phyloP scores from a whole-genome alignment of 2,797 vertebrate genomes.

The Danio choprae region DNA sequence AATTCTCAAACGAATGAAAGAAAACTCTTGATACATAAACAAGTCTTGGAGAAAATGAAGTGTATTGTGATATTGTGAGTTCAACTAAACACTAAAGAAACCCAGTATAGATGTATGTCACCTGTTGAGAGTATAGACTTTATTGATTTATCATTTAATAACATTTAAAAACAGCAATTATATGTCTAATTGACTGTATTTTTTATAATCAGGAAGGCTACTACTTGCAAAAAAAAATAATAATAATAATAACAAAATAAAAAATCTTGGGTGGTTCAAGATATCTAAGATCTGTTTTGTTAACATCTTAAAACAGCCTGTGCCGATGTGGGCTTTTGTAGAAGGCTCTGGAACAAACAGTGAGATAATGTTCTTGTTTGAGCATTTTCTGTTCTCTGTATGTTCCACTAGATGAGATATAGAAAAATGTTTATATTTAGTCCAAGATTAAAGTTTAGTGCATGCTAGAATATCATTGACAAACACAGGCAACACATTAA shows the following conservation, averaged over 20 bases:
- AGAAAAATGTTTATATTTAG: background rate
- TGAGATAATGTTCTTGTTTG: background rate
- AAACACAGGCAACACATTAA: background rate
- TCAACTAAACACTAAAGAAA: background rate
- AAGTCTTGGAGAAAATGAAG: background rate
- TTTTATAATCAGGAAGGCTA: background rate
- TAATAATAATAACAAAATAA: no score
- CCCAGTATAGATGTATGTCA: no score
- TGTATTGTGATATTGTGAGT: background rate
- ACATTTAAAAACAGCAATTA: background rate
- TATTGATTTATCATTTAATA: background rate
- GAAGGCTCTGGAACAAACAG: background rate
- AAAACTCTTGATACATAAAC: background rate
- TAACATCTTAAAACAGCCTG: background rate
- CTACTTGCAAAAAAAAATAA: background rate
- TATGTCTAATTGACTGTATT: background rate
- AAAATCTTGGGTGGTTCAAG: background rate
- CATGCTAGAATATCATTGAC: background rate
- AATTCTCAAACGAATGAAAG: no score
- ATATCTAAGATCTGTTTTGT: background rate
- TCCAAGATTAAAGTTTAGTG: background rate
- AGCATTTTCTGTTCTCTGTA: background rate
- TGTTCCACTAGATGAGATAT: background rate
- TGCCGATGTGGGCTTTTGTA: background rate
- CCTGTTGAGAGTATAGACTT: background rate